Evolutionary conservation across 2,797 vertebrate genomes (phyloP), one percentile per base, ranked within the genome.

Genomic region (Mus spretus): DNA sequence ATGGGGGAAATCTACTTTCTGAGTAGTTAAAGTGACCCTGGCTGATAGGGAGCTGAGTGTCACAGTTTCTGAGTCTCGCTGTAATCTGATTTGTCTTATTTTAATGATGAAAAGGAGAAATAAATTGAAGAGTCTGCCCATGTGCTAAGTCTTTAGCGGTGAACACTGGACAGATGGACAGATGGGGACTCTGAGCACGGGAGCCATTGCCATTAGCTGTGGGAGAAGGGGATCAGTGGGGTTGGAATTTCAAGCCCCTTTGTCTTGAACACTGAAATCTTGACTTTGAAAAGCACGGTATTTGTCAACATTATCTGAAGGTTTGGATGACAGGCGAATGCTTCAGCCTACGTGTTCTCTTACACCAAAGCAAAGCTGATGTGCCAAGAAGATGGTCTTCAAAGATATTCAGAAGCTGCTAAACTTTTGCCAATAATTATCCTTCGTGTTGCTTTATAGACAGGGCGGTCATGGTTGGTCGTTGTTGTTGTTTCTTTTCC

Each of bases 341-440:
- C 98, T 98, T 94, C 90, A 98, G 96, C 98, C 98, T 98, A 98
- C 98, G 98, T 99, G 98, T 98, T 99, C 98, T 98, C 98, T 98
- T 98, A 90, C 97, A 97, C 98, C 98, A 98, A 98, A 98, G 93
- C 91, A 93, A 98, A 98, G 98, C 97, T 98, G 98, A 98, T 98
- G 97, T 98, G 97, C 96, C 97, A 97, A 97, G 98, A 98, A 98
- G 96, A 98, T 97, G 94, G 97, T 98, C 97, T 97, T 96, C 97
- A 98, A 97, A 95, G 97, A 98, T 97, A 97, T 96, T 98, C 98
- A 95, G 97, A 98, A 97, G 95, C 96, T 98, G 96, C 95, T 98
- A 98, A 98, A 94, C 98, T 98, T 95, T 96, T 97, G 98, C 98
- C 98, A 98, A 98, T 98, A 98, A 98, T 98, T 98, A 98, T 96